Percentiles rank a stretch among this genome's conserved stretches.
Conservation (phyloP, 2,113 vertebrate genomes). For the Poecilia latipinna region DNA sequence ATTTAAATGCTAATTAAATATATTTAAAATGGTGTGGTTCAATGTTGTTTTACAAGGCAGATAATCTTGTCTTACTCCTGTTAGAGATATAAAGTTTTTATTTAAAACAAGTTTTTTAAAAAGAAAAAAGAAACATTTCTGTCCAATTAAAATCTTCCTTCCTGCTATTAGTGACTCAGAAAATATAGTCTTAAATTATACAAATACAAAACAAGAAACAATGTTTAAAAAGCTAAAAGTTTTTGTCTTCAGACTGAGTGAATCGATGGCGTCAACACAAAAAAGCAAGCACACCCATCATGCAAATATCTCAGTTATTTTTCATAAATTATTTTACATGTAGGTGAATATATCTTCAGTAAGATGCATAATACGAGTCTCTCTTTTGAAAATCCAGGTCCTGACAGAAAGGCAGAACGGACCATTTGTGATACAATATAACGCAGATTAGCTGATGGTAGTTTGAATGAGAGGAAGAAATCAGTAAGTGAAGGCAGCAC, state of each 20-base stretch:
- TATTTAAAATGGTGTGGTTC: neutral
- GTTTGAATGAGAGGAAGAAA: constrained; percentile 20
- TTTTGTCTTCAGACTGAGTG: constrained; percentile 5
- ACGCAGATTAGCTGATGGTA: constrained; percentile 32
- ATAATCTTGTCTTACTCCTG: neutral
- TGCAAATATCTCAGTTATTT: neutral
- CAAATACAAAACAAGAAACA: neutral
- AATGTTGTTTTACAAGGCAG: neutral
- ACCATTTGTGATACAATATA: constrained; percentile 12
- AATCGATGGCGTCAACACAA: constrained; percentile 13
- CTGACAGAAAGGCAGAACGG: neutral
- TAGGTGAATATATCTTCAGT: neutral
- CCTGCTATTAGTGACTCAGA: neutral
- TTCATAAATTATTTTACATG: neutral
- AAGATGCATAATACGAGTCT: neutral
- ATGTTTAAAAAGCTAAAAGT: neutral
- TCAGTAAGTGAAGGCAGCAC: constrained; percentile 37
- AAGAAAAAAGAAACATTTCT: neutral
- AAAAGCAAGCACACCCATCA: neutral
- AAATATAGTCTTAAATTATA: neutral
- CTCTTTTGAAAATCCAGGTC: neutral
- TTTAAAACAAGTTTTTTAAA: neutral
- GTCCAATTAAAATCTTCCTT: neutral
- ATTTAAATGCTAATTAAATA: neutral
- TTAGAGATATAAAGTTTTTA: too few relatives aligned